Conservation (phyloP, 1,140 invertebrate genomes). For the Nylanderia fulva region DNA sequence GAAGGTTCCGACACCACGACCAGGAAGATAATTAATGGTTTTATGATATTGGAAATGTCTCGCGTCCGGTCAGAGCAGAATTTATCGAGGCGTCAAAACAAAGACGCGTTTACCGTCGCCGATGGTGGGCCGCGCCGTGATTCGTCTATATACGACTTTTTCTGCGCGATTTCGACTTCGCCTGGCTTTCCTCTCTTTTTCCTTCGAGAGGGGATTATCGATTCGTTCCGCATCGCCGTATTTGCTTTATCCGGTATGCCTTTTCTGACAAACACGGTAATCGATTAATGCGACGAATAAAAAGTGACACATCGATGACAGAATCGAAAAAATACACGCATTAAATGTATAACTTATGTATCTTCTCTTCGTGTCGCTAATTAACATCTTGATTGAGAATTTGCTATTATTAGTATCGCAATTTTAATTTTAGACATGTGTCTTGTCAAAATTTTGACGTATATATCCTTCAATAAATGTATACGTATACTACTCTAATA, state of each 20-base stretch:
- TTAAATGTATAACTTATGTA: background rate
- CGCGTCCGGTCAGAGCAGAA: conserved; percentile 75
- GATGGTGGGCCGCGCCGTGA: conserved; percentile 48
- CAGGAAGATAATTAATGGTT: conserved; percentile 83
- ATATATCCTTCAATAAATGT: too few species aligned
- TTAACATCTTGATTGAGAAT: background rate
- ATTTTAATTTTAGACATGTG: background rate
- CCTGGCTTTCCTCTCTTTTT: background rate
- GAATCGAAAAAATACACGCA: background rate
- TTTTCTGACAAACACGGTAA: background rate
- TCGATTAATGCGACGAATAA: conserved; percentile 17
- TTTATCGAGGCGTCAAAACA: conserved; percentile 69
- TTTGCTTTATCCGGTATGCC: conserved; percentile 17
- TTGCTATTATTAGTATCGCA: background rate
- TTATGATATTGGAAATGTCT: conserved; percentile 84
- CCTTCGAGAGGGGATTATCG: conserved; percentile 28
- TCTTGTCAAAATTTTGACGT: background rate
- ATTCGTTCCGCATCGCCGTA: conserved; percentile 29
- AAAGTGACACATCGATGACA: background rate
- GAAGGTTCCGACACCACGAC: conserved; percentile 78
- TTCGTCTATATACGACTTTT: conserved; percentile 58
- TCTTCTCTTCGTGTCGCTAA: background rate
- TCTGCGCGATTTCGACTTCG: conserved; percentile 27
- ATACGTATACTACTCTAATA: background rate
- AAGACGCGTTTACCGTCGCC: conserved; percentile 46